Percentiles rank a stretch among this genome's conserved stretches.
Evolutionary conservation across 2,113 vertebrate genomes (phyloP).

Genomic region (Sarotherodon lohbergeri): DNA sequence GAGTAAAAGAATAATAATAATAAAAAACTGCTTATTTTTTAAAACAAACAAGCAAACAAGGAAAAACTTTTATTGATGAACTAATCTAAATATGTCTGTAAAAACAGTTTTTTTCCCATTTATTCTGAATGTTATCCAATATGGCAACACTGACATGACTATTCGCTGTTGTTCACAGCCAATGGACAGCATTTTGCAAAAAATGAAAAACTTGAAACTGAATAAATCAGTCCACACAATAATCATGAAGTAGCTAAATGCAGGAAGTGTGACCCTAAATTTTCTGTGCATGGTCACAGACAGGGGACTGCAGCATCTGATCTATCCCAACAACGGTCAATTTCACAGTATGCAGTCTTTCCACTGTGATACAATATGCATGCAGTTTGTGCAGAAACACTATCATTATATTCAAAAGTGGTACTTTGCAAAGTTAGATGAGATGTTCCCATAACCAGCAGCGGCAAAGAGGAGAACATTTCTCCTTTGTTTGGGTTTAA

Average conservation of each 20-base stretch:
- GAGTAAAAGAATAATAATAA: no score
- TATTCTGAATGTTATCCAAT: no score
- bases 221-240: neutral
- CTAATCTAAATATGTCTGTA: no score
- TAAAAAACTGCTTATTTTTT: no score
- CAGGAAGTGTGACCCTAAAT: neutral
- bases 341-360: conserved; percentile 19
- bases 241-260: neutral
- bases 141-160: no score
- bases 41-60: no score
- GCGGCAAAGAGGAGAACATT: conserved; percentile 27
- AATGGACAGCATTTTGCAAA: no score
- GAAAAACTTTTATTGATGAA: no score
- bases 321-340: neutral
- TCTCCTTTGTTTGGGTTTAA: conserved; percentile 4
- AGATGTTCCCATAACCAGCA: conserved; percentile 35
- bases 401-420: conserved; percentile 56
- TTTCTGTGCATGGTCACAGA: neutral
- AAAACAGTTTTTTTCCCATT: no score
- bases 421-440: conserved; percentile 54
- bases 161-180: no score
- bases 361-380: conserved; percentile 44
- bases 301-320: neutral
- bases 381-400: conserved; percentile 28
- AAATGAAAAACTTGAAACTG: neutral